Evolutionary conservation across 2,888 invertebrate genomes (phyloP).

Genomic region (Entomobrya proxima): DNA sequence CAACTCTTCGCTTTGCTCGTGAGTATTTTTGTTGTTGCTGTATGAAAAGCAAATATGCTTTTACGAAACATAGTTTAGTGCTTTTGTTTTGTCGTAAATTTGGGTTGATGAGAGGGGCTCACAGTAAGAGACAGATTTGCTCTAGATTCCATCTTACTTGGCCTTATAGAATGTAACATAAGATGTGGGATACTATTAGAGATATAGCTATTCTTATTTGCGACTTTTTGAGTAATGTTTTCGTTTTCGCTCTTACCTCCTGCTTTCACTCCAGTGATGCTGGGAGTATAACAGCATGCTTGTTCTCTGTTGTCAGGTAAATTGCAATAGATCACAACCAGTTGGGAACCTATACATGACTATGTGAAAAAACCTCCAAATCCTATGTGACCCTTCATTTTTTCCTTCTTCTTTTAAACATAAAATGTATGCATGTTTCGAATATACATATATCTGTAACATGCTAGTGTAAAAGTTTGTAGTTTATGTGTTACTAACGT

Average conservation of each 20-base stretch:
- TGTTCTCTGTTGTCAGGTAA: slow-evolving; percentile 37
- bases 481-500: too few relatives aligned
- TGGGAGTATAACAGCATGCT: not conserved
- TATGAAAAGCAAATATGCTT: slow-evolving; percentile 11
- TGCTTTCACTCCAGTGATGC: not conserved
- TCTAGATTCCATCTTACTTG: slow-evolving; percentile 23
- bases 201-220: not conserved
- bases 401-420: too few relatives aligned
- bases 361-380: too few relatives aligned
- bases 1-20: not conserved
- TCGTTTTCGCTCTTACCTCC: not conserved
- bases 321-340: slow-evolving; percentile 55
- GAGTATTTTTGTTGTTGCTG: slow-evolving; percentile 3
- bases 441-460: too few relatives aligned
- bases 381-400: slow-evolving; percentile 1
- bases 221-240: not conserved
- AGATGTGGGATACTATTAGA: not conserved
- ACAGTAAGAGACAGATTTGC: slow-evolving; percentile 33
- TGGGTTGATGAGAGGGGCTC: slow-evolving; percentile 35
- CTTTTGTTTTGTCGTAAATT: slow-evolving; percentile 43
- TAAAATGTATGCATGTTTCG: too few relatives aligned
- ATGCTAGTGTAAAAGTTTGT: too few relatives aligned
- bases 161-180: not conserved
- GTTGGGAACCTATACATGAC: not conserved
- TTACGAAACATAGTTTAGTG: slow-evolving; percentile 9